These are phyloP conservation scores for Boloria selene DNA, from an alignment of 2,888 invertebrate species.

Conservation along the genomic window DNA sequence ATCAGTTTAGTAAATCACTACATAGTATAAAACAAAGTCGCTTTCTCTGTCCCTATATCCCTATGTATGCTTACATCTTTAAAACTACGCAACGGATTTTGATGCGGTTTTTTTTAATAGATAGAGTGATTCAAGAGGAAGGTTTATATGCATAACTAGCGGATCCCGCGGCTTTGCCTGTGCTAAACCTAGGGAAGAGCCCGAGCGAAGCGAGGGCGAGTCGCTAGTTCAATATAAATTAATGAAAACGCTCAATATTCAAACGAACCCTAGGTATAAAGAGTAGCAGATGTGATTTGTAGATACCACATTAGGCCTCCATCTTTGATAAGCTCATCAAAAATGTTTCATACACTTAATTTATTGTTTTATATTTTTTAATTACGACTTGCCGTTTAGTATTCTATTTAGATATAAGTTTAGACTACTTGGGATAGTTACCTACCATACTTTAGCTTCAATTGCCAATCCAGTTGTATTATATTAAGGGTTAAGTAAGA, in stretches of 20 bases:
- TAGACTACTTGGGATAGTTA: slow-evolving; percentile 34
- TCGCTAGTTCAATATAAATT: background rate
- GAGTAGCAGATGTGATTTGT: slow-evolving; percentile 54
- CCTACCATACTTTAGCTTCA: slow-evolving; percentile 33
- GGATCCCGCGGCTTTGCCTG: no score
- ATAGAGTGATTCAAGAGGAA: no score
- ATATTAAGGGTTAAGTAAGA: slow-evolving; percentile 30
- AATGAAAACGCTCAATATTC: slow-evolving; percentile 29
- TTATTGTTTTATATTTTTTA: slow-evolving; percentile 40
- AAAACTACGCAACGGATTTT: no score
- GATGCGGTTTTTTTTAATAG: no score
- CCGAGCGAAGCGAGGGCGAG: no score
- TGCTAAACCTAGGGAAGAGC: no score
- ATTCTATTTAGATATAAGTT: slow-evolving; percentile 30
- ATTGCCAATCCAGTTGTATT: slow-evolving; percentile 41
- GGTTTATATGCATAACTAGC: no score
- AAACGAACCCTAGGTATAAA: slow-evolving; percentile 53
- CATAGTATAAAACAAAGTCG: no score
- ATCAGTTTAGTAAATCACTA: no score
- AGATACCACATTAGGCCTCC: slow-evolving; percentile 45
- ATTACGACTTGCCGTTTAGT: slow-evolving; percentile 40
- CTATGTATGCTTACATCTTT: no score
- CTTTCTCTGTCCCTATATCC: no score
- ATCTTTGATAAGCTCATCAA: slow-evolving; percentile 26
- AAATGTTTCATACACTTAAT: slow-evolving; percentile 39